phyloP scores from a whole-genome alignment of 64 coral and sea anemone genomes.

The Platygyra sinensis region DNA sequence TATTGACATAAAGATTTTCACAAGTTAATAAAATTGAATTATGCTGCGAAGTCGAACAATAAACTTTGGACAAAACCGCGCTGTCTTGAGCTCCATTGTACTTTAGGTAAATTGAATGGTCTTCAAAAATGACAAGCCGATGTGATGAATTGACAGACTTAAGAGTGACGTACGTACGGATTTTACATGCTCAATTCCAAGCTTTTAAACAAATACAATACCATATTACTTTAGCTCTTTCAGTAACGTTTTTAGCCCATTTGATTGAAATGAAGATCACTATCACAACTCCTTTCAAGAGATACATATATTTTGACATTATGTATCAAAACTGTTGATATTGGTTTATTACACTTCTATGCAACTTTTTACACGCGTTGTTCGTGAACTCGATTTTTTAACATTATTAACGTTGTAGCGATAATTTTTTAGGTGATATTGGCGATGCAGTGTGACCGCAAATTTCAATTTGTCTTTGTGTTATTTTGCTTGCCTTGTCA shows the following conservation, averaged over 20 bases:
- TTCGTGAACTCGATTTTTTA: neutral
- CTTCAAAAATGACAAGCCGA: constrained; percentile 7
- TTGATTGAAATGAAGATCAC: too few species aligned
- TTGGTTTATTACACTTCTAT: neutral
- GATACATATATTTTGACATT: too few species aligned
- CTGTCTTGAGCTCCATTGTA: neutral
- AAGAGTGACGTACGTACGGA: neutral
- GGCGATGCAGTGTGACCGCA: neutral
- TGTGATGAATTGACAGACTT: neutral
- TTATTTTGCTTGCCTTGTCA: neutral
- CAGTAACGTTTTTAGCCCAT: too few species aligned
- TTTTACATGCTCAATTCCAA: too few species aligned
- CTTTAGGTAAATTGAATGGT: neutral
- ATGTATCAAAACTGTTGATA: neutral
- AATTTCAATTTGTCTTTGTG: constrained; percentile 28
- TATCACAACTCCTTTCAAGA: too few species aligned
- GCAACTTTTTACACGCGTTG: neutral
- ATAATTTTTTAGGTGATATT: neutral
- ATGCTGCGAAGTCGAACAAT: constrained; percentile 18
- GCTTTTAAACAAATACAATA: too few species aligned
- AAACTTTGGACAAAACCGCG: constrained; percentile 20
- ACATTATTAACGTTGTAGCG: neutral
- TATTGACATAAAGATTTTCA: constrained; percentile 39
- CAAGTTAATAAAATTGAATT: constrained; percentile 43
- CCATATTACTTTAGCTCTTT: too few species aligned